A percentile compares a stretch with the other conserved stretches of the same genome.
These are phyloP conservation scores for Pantherophis vulpinus DNA, from an alignment of 2,797 vertebrate genomes.

Conservation along the genomic window DNA sequence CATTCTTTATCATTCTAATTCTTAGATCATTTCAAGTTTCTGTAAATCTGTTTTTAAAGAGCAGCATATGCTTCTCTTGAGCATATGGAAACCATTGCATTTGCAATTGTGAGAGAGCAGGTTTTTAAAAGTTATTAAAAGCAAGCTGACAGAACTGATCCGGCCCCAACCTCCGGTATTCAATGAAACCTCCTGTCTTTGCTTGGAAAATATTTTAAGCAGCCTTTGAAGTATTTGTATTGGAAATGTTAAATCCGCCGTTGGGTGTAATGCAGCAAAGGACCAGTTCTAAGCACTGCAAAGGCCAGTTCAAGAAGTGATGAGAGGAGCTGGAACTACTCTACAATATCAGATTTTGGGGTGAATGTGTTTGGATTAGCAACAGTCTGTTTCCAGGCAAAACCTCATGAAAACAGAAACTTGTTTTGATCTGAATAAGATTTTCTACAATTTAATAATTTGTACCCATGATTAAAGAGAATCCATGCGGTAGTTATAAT, in stretches of 20 bases:
- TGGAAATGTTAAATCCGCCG: not conserved
- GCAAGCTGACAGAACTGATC: not conserved
- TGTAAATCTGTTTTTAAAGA: slow-evolving; percentile 22
- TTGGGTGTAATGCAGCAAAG: not conserved
- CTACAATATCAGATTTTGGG: slow-evolving; percentile 46
- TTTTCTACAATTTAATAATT: slow-evolving; percentile 56
- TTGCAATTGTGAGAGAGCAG: slow-evolving; percentile 16
- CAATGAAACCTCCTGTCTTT: not conserved
- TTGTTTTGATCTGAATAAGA: slow-evolving; percentile 54
- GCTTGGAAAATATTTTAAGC: not conserved
- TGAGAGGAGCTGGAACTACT: slow-evolving; percentile 26
- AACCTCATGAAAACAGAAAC: slow-evolving; percentile 49
- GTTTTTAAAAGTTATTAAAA: slow-evolving; percentile 30
- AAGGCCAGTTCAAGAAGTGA: not conserved
- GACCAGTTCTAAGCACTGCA: slow-evolving; percentile 18
- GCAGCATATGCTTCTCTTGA: not conserved
- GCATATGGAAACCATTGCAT: slow-evolving; percentile 14
- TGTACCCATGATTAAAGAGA: slow-evolving; percentile 56
- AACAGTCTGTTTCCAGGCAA: slow-evolving; percentile 43
- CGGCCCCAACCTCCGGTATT: not conserved
- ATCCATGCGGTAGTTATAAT: slow-evolving; percentile 32
- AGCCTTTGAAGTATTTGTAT: slow-evolving; percentile 19
- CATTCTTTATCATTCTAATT: slow-evolving; percentile 10
- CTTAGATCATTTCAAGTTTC: not conserved
- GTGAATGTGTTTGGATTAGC: slow-evolving; percentile 46